Percentiles rank a stretch among this genome's conserved stretches.
Evolutionary conservation across 2,113 vertebrate species (phyloP).

Genomic region (Picathartes gymnocephalus): DNA sequence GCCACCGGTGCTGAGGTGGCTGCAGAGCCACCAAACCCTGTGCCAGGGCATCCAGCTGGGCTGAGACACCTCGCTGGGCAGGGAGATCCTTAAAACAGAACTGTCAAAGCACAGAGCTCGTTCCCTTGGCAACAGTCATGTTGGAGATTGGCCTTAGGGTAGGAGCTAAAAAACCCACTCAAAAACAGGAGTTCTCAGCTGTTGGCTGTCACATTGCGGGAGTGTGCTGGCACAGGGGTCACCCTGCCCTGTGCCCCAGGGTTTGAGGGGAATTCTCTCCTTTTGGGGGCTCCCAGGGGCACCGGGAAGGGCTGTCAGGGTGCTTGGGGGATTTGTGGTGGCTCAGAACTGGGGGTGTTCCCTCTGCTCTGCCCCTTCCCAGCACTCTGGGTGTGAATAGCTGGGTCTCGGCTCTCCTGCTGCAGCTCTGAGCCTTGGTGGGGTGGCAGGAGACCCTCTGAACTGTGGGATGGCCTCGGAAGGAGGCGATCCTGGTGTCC

Average conservation of each 20-base stretch:
- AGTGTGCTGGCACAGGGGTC: neutral
- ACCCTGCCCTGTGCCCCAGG: neutral
- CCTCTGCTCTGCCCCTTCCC: neutral
- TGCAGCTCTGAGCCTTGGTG: neutral
- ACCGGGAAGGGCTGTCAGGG: fast-evolving
- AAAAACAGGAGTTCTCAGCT: neutral
- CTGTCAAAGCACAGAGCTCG: constrained; percentile 38
- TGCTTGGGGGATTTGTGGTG: neutral
- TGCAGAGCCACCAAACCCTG: neutral
- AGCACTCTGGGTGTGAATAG: neutral
- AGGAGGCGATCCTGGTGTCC: neutral
- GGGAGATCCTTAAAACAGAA: constrained; percentile 43
- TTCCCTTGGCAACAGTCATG: constrained; percentile 54
- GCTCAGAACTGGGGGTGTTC: neutral
- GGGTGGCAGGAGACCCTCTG: neutral
- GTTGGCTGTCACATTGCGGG: neutral
- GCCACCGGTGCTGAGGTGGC: neutral
- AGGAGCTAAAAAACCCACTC: constrained; percentile 19
- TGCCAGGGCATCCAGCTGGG: neutral
- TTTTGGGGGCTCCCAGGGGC: neutral
- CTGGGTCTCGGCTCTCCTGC: too few species aligned
- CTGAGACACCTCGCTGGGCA: constrained; percentile 5
- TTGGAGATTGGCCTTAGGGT: constrained; percentile 38
- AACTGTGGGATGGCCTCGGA: fast-evolving
- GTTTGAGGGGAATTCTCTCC: neutral